Conservation (phyloP, 2,113 vertebrate genomes). For the Pseudorasbora parva region DNA sequence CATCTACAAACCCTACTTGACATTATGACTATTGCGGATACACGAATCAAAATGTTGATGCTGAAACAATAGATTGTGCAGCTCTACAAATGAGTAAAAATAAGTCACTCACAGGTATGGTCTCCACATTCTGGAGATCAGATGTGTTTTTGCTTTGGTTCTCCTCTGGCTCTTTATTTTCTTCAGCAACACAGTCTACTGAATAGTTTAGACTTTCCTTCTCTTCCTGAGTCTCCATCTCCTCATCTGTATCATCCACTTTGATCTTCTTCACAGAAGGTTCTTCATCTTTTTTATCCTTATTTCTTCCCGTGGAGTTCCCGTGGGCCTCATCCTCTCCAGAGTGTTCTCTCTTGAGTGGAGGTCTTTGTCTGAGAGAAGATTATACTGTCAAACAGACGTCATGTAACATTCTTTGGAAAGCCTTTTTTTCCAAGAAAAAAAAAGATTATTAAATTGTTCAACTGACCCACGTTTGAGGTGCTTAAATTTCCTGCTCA, state of each 20-base stretch:
- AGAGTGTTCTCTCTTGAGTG: conserved; percentile 63
- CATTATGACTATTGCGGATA: too few relatives aligned
- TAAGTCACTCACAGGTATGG: conserved; percentile 40
- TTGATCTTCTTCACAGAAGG: conserved; percentile 70
- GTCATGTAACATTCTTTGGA: neutral
- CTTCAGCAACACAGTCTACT: neutral
- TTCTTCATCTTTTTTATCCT: conserved; percentile 59
- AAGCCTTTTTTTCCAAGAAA: neutral
- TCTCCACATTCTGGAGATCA: conserved; percentile 28
- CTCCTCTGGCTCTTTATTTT: neutral
- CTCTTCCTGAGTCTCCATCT: conserved; percentile 14
- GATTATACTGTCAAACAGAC: neutral
- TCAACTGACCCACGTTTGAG: conserved; percentile 85
- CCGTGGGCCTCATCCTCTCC: conserved; percentile 32
- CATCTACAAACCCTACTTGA: too few relatives aligned
- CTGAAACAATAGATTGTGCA: too few relatives aligned
- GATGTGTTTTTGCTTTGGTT: neutral
- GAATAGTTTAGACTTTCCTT: neutral
- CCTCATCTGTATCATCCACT: conserved; percentile 54
- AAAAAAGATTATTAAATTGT: neutral
- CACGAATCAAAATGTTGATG: too few relatives aligned
- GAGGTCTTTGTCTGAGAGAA: conserved; percentile 63
- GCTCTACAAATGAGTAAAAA: neutral
- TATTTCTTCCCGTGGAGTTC: conserved; percentile 39
- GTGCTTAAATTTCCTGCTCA: conserved; percentile 93